These are phyloP conservation scores for Cyrtonyx montezumae DNA, from an alignment of 2,113 vertebrate genomes.

Conservation along the genomic window DNA sequence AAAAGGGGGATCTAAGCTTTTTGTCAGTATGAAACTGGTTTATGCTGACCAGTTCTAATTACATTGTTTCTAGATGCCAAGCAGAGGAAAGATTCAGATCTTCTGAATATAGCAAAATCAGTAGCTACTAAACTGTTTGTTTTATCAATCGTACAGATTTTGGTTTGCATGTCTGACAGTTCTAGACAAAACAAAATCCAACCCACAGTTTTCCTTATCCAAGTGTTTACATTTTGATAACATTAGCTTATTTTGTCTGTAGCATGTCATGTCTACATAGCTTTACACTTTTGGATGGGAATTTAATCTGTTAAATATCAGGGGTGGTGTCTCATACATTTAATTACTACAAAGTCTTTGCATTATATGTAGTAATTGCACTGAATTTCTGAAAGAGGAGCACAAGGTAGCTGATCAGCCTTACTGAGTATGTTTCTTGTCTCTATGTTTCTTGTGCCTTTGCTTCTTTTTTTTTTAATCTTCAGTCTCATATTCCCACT, in stretches of 20 bases:
- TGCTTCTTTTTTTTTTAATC: background rate
- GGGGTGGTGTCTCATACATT: background rate
- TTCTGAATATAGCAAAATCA: background rate
- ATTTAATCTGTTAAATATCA: background rate
- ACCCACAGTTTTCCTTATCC: background rate
- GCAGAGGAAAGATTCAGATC: background rate
- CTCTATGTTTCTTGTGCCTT: background rate
- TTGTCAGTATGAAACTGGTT: background rate
- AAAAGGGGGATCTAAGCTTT: background rate
- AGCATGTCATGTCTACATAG: background rate
- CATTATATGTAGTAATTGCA: background rate
- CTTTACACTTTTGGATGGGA: background rate
- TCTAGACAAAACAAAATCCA: constrained; percentile 13
- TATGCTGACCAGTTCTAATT: background rate
- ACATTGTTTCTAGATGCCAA: background rate
- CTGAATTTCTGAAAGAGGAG: background rate
- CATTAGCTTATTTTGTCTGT: background rate
- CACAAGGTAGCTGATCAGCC: background rate
- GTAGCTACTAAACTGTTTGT: background rate
- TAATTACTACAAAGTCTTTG: background rate
- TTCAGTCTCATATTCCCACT: background rate
- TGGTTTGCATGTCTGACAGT: background rate
- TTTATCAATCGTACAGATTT: background rate
- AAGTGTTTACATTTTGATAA: background rate
- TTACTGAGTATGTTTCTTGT: background rate